Evolutionary conservation across 2,888 invertebrate genomes (phyloP), one percentile per base, ranked within the genome.

Genomic region (Pseudolycoriella hygida): DNA sequence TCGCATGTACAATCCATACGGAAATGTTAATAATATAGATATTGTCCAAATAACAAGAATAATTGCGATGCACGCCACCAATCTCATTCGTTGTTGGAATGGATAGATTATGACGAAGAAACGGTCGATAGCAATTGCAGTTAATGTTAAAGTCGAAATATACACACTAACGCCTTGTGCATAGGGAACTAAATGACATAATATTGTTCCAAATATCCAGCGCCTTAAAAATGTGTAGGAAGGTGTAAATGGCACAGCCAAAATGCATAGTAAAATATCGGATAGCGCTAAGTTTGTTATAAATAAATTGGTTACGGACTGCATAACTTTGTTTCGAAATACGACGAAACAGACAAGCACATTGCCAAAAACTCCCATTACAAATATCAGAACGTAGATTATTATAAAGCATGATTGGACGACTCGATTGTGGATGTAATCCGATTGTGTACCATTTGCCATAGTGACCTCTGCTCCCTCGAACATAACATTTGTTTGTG

Each of bases 61-160:
- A 52, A 89, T 80, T 42, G 71, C 64, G 49, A 83, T 68, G 59
- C 86, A 90, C 6, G 80, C 77, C 49, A 73, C 72, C 45, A 81
- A 67, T 61, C 78, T 80, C 84, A 87, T 87, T 45, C 86, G 71
- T 2, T 83, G 85, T 56, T 78, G 72, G 63, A 87, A 86, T 0
- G 90, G 89, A 57, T 87, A 82, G 48, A 89, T 79, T 54, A 92
- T 92, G 46, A 90, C 89, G 57, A 88, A 81, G 64, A 84, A 92
- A 50, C 92, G 73, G 63, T 93, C 92, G 51, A 90, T 77, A 3
- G 92, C 90, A 54, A 93, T 92, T 20, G 88, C 84, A n/a, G 87
- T 89, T 17, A 92, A 70, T 0, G 92, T 92, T 47, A 90, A 68
- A 0, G 89, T 88, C 20, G 87, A 87, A 51, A 90, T 87, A 66